phyloP scores from a whole-genome alignment of 2,113 vertebrate genomes.

The Amphiprion percula region DNA sequence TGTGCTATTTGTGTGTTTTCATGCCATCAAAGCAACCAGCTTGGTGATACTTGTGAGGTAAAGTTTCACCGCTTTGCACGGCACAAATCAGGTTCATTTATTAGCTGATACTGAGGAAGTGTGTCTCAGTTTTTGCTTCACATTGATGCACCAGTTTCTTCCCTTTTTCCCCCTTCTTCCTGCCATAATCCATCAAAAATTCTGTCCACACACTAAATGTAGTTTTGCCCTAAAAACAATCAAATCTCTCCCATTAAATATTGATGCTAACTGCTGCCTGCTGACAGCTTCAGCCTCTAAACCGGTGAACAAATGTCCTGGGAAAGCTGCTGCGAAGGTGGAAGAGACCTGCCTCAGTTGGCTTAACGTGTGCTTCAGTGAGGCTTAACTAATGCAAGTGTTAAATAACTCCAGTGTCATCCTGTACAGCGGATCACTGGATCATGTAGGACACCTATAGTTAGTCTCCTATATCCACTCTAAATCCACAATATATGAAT shows the following conservation, averaged over 20 bases:
- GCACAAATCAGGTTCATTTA: too few species aligned
- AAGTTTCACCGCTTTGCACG: too few species aligned
- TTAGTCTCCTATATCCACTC: conserved; percentile 47
- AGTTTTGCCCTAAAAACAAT: not conserved
- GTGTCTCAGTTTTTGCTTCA: too few species aligned
- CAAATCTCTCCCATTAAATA: not conserved
- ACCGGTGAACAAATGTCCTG: not conserved
- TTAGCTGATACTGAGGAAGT: too few species aligned
- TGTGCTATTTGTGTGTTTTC: too few species aligned
- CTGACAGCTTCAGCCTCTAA: conserved; percentile 18
- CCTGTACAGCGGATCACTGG: conserved; percentile 42
- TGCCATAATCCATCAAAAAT: too few species aligned
- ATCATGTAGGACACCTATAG: conserved; percentile 63
- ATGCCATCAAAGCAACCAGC: too few species aligned
- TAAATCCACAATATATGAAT: conserved; percentile 38
- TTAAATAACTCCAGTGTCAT: conserved; percentile 60
- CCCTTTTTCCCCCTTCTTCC: too few species aligned
- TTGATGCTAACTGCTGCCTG: not conserved
- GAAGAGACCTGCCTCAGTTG: conserved; percentile 43
- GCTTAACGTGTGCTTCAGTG: conserved; percentile 50
- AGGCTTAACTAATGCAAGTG: conserved; percentile 60
- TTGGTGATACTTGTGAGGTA: too few species aligned
- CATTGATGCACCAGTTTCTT: too few species aligned
- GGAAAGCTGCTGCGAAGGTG: conserved; percentile 18
- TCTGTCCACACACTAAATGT: too few species aligned